Evolutionary conservation across 2,797 vertebrate genomes (phyloP).

Genomic region (Argentina silus): DNA sequence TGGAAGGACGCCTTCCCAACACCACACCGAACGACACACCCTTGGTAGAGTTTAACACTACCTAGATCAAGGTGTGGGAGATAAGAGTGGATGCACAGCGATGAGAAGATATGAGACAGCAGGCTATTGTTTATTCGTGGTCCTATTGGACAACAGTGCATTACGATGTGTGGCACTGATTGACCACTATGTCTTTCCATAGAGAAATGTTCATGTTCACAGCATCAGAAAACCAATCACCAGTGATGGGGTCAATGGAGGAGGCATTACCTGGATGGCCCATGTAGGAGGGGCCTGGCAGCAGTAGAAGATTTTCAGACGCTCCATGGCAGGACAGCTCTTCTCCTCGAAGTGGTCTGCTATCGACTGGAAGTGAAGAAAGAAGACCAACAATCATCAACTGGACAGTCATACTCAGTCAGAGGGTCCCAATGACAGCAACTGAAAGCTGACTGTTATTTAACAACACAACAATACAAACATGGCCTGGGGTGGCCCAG

Average conservation of each 20-base stretch:
- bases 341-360: conserved; percentile 89
- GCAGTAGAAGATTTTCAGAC: conserved; percentile 94
- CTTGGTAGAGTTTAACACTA: not conserved
- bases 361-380: conserved; percentile 70
- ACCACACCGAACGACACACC: not conserved
- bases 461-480: too few relatives aligned
- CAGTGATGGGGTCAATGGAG: not conserved
- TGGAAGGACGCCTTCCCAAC: not conserved
- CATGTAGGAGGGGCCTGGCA: conserved; percentile 87
- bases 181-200: too few relatives aligned
- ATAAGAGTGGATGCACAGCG: not conserved
- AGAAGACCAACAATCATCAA: not conserved
- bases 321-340: conserved; percentile 80
- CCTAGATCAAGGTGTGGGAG: not conserved
- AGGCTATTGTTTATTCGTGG: too few relatives aligned
- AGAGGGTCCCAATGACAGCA: not conserved
- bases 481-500: too few relatives aligned
- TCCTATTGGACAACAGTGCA: too few relatives aligned
- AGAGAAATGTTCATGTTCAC: too few relatives aligned
- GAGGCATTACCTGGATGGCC: conserved; percentile 84
- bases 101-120: too few relatives aligned
- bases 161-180: too few relatives aligned
- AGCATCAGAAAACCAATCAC: conserved; percentile 1
- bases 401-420: not conserved
- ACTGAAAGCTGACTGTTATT: not conserved